Evolutionary conservation across 2,113 vertebrate genomes (phyloP), one percentile per base, ranked within the genome.

Genomic region (Lophotis ruficrista): DNA sequence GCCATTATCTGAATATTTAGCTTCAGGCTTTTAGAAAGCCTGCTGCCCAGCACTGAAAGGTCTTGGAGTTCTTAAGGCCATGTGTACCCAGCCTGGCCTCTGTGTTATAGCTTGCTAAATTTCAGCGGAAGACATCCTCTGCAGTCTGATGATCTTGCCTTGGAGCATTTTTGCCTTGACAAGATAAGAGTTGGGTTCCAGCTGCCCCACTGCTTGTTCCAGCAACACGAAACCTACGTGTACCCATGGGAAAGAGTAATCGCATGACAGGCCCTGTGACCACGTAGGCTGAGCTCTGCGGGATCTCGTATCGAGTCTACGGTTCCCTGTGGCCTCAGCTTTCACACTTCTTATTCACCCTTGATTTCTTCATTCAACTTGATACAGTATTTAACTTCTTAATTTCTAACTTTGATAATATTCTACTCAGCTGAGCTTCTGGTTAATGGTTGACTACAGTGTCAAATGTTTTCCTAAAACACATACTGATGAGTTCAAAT

Each of bases 261-360:
- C 4, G 3, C 15, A 0, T 21, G 43, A 21, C 3, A 22, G 30
- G 70, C 84, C 27, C 48, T 0, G 3, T 3, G 0, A 10, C 38
- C 48, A 19, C 24, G 2, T 10, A 2, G 0, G 0, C 56, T 47
- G 22, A 24, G 10, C 62, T 45, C 86, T 2, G 3, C 0, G 4
- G 86, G 80, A 89, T 94, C 94, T 68, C 12, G 0, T 96, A 12
- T 80, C 85, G 43, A 11, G 50, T 19, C 37, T 30, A 2, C 41
- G 15, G 71, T 58, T 88, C 64, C 85, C 68, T 10, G 21, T 17
- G 70, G 90, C 93, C 75, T 91, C 82, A 77, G 70, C 82, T 94
- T 94, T 96, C 83, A 84, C 6, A 4, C 71, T 71, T 86, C 50
- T 69, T 91, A 41, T 14, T 88, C 62, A 58, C 71, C 47, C 62